Base-by-base conservation (phyloP, 2,888 invertebrate genomes). In the Cheilosia grossa region DNA sequence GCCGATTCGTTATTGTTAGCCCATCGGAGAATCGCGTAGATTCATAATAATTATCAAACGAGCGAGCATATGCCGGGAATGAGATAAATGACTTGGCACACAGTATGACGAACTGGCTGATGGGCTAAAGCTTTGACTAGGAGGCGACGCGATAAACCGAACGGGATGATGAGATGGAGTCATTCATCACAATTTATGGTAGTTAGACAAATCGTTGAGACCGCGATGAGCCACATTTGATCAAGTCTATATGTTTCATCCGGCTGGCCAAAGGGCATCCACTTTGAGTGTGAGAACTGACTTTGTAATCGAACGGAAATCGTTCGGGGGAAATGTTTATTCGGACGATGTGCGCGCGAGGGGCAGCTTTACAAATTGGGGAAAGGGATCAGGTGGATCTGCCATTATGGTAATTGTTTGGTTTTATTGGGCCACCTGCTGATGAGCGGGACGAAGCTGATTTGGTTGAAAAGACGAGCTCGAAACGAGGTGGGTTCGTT, bases 121-220 rank as follows among this genome's bases (percentile, higher is more conserved):
- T 17, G 53, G 77, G 61, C 53, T 66, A 69, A 27, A 40, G 37
- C 63, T 66, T 67, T 40, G 67, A 69, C 79, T 79, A 59, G 59
- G 47, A 58, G 74, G 66, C 13, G 67, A 37, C 54, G 75, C 59
- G 74, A 67, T 67, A 75, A 69, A 64, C 72, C 59, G 75, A 79
- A 54, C 30, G 56, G 49, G 42, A 59, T 69, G 70, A 47, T 67
- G 64, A 61, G 72, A 63, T 75, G 75, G 56, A 81, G 44, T 49
- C 67, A 77, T 77, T 66, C 47, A 81, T 85, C 75, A 85, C 72
- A 75, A 75, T 66, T 70, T 75, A 80, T 75, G 59, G 66, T 80
- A 85, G 75, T 85, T 70, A 72, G 85, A 75, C 80, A 85, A 85
- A 81, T 72, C 27, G 44, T 21, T 61, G 66, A 67, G 61, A 66